Evolutionary conservation across 2,797 vertebrate species (phyloP), one percentile per base, ranked within the genome.

Genomic region (Aplochiton taeniatus): DNA sequence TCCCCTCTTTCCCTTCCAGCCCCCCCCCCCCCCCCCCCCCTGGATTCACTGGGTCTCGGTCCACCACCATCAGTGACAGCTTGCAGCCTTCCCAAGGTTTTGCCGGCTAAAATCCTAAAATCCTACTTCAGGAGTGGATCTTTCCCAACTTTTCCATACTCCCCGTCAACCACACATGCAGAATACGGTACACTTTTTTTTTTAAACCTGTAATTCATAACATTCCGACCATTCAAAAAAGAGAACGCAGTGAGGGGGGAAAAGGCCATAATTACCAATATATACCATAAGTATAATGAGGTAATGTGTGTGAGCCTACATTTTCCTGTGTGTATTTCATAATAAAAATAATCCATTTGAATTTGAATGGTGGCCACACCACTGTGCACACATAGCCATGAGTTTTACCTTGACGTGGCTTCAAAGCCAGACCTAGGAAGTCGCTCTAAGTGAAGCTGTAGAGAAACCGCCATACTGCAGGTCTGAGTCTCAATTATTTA

Each of bases 161-260:
- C 86, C 82, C 82, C 89, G 81, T 81, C 82, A 85, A 82, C 89
- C 88, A 91, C 88, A 90, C 88, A 79, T 68, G 69, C 86, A 77
- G 86, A 84, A 87, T 87, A 89, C 88, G 76, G 83, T 74, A 83
- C 6, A 31, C 31, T 3, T 31, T 31, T 31, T 31, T 3, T 91
- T 90, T 85, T 81, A 90, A 88, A 92, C 87, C 87, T 84, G 87
- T 87, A 90, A 87, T 91, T 88, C n/a, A 78, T 73, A 83, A 84
- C n/a, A n/a, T 86, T 87, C 79, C 83, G 91, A 83, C 85, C 88
- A 91, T 88, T 60, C 69, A 85, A 56, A 31, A 85, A 56, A 31
- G 54, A 31, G 42, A 56, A 56, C 31, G 31, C 54, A n/a, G 18
- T n/a, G 8, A 52, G 16, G n/a, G n/a, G n/a, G 50, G 50, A 52